Percentiles rank a stretch among this genome's conserved stretches.
Conservation (phyloP, 2,888 invertebrate genomes). For the Drosophila basisetae region DNA sequence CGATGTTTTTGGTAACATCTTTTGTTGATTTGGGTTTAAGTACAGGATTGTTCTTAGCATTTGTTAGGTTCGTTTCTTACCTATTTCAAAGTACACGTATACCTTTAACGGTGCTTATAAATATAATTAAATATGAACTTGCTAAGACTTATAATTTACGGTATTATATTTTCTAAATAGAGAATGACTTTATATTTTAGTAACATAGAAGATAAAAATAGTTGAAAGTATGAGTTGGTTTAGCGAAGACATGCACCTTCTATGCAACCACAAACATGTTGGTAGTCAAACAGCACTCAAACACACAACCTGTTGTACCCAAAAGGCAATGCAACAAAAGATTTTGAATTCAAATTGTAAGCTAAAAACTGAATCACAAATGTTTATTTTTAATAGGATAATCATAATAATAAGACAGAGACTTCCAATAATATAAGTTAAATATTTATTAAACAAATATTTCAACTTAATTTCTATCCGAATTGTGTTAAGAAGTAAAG, state of each 20-base stretch:
- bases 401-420: neutral
- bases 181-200: neutral
- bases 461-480: neutral
- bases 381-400: neutral
- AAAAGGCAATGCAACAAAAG: neutral
- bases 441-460: neutral
- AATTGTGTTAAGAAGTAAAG: neutral
- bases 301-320: slow-evolving; percentile 26
- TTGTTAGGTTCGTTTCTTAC: slow-evolving; percentile 1
- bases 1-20: slow-evolving; percentile 16
- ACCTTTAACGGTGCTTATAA: neutral
- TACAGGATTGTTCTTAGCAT: neutral
- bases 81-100: neutral
- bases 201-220: neutral
- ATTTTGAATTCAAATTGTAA: no score
- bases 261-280: slow-evolving; percentile 12
- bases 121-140: neutral
- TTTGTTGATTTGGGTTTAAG: neutral
- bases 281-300: neutral
- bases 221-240: neutral
- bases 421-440: neutral
- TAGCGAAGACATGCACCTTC: slow-evolving; percentile 3
- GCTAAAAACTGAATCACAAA: neutral
- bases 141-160: neutral
- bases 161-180: neutral